Evolutionary conservation across 2,797 vertebrate genomes (phyloP), one percentile per base, ranked within the genome.

Genomic region (Trachops cirrhosus): DNA sequence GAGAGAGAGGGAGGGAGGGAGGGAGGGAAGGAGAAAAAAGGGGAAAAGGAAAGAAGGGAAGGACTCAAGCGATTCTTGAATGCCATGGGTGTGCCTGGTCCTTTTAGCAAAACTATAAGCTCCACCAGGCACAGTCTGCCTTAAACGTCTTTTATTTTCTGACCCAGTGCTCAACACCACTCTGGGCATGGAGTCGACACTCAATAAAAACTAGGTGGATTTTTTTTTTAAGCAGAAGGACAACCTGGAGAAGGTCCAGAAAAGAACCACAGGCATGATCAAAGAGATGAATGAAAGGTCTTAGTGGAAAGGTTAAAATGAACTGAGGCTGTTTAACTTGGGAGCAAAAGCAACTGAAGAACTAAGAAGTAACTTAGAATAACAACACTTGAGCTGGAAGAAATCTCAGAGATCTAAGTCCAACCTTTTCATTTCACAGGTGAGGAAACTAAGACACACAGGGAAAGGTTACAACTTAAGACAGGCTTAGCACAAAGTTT

Each of bases 241-340:
- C 86, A 95, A 94, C 74, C 78, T 97, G 96, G 97, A 95, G 85
- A 95, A 75, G 11, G 19, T 95, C 92, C 96, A 97, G 83, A 94
- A 96, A 92, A 89, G 90, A 97, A 97, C 97, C 95, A 88, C 95
- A 96, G 92, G 73, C 95, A 96, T 95, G 92, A 97, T 95, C 95
- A 97, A 97, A 97, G 90, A 74, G 74, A 97, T 95, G 86, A 97
- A 95, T 96, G 96, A 96, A 97, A 97, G 93, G 92, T 97, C 96
- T 96, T 97, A 94, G 95, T 93, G 94, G 93, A 97, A 97, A 97
- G 93, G 96, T 96, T 96, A 96, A 96, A 95, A 93, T 46, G 92
- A 97, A 97, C 68, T 95, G 78, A 92, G 71, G 86, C 89, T 97
- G 96, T 97, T 97, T 97, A 95, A 70, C 88, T 97, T 97, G 97